Conservation (phyloP, 2,113 vertebrate species). For the Prunella fulvescens region DNA sequence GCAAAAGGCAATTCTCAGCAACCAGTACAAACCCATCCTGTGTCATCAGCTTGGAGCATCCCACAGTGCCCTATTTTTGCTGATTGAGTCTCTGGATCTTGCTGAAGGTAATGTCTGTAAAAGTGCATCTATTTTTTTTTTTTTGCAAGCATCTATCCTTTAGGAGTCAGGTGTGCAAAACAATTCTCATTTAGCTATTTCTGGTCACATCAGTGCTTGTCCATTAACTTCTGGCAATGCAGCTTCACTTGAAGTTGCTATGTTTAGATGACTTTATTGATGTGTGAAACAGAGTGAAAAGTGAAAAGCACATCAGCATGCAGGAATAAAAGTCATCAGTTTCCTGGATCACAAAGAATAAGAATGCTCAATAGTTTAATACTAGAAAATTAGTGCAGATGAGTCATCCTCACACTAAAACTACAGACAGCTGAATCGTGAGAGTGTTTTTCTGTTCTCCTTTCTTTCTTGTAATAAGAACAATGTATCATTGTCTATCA, state of each 20-base stretch:
- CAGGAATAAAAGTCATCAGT: neutral
- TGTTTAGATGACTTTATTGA: neutral
- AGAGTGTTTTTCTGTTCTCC: neutral
- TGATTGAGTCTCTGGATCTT: neutral
- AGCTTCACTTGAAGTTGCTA: neutral
- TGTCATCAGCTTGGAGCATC: neutral
- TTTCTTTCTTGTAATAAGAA: neutral
- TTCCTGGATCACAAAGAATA: neutral
- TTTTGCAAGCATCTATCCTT: neutral
- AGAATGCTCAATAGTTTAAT: neutral
- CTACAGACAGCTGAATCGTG: neutral
- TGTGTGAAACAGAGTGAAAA: neutral
- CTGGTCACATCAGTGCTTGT: neutral
- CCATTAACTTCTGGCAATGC: neutral
- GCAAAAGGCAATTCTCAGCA: neutral
- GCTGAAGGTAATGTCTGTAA: neutral
- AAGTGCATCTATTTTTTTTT: neutral
- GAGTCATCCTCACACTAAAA: neutral
- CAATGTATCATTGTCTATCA: neutral
- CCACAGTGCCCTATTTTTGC: neutral
- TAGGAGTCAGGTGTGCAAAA: neutral
- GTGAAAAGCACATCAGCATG: neutral
- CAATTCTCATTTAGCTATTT: neutral
- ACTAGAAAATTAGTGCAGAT: neutral
- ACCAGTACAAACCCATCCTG: neutral